Conservation (phyloP, 2,888 invertebrate species). For the Drosophila atripex region DNA sequence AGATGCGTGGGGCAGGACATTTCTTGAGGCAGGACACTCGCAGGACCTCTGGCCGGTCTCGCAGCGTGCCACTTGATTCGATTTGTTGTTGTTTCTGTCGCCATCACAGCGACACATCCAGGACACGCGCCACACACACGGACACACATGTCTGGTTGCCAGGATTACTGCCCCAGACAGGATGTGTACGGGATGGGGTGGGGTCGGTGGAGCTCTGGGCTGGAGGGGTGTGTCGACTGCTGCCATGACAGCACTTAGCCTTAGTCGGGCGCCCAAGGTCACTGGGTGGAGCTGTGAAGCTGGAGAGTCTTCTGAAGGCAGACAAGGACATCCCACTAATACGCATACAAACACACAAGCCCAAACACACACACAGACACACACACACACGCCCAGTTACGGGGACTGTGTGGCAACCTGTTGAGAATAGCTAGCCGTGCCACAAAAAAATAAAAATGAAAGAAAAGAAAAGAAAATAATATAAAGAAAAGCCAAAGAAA, state of each 20-base stretch:
- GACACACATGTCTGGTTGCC: constrained; percentile 42
- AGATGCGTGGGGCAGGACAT: constrained; percentile 7
- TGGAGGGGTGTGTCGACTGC: constrained; percentile 47
- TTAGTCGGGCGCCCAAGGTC: constrained; percentile 63
- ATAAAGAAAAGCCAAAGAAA: constrained; percentile 45
- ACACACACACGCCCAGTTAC: constrained; percentile 3
- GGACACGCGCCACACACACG: constrained; percentile 32
- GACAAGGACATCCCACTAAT: constrained; percentile 12
- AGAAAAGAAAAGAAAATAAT: constrained; percentile 42
- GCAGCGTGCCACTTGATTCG: constrained; percentile 4
- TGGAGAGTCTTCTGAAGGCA: constrained; percentile 29
- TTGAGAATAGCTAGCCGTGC: constrained; percentile 47
- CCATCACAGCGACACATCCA: constrained; percentile 7
- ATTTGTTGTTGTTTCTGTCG: constrained; percentile 6
- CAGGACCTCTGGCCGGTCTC: neutral
- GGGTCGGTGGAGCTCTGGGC: no score
- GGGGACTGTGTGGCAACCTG: constrained; percentile 59
- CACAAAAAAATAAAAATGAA: constrained; percentile 44
- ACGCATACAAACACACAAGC: constrained; percentile 16
- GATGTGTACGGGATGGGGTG: neutral
- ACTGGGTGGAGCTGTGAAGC: constrained; percentile 24
- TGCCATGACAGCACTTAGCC: constrained; percentile 65
- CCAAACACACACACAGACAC: constrained; percentile 9
- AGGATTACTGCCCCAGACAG: constrained; percentile 49
- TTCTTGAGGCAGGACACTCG: constrained; percentile 17